A percentile compares a stretch with the other conserved stretches of the same genome.
These are phyloP conservation scores for Athene noctua DNA, from an alignment of 2,113 vertebrate species.

Conservation along the genomic window DNA sequence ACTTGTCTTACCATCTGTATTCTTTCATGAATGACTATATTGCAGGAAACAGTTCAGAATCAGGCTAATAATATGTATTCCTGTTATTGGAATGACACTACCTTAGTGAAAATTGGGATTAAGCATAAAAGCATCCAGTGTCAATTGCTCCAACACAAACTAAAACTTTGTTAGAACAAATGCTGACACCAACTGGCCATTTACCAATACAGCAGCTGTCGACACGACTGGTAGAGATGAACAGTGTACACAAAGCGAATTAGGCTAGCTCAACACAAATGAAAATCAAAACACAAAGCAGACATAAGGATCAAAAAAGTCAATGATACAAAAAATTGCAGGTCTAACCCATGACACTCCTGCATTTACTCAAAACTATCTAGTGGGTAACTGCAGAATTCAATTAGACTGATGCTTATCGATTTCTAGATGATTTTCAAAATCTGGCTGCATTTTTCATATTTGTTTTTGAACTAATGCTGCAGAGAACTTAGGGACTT, in stretches of 20 bases:
- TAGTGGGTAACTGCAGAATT: not conserved
- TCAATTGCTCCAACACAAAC: not conserved
- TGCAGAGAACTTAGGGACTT: not conserved
- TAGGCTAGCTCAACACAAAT: not conserved
- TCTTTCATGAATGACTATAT: not conserved
- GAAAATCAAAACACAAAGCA: not conserved
- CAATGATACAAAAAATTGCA: not conserved
- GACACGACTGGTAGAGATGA: rapidly evolving
- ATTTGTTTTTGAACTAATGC: not conserved
- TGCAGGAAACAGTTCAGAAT: not conserved
- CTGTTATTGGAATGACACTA: not conserved
- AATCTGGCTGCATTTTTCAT: not conserved
- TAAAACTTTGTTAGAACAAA: not conserved
- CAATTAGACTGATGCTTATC: not conserved
- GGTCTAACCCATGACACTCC: not conserved
- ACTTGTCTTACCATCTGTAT: not conserved
- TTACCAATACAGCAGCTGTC: not conserved
- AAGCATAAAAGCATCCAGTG: not conserved
- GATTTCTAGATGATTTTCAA: not conserved
- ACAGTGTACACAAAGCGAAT: not conserved
- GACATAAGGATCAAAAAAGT: not conserved
- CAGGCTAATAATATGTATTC: not conserved
- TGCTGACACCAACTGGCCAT: slow-evolving; percentile 60
- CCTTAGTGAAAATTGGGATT: not conserved
- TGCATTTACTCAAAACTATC: not conserved